Evolutionary conservation across 2,113 vertebrate genomes (phyloP).

Genomic region (Eptatretus burgeri): DNA sequence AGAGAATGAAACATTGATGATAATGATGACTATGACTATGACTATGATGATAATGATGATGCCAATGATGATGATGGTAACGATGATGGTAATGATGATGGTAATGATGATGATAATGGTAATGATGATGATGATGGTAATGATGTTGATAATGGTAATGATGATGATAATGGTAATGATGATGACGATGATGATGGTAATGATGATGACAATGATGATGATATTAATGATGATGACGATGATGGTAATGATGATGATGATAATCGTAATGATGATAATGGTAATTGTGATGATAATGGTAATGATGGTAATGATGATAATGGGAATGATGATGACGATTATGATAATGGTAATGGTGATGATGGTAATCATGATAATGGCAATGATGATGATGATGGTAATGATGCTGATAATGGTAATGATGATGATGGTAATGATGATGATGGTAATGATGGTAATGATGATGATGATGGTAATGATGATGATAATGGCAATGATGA

Average conservation of each 20-base stretch:
- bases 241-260: neutral
- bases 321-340: neutral
- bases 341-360: neutral
- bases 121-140: neutral
- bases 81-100: no score
- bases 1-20: neutral
- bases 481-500: neutral
- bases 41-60: neutral
- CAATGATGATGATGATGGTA: neutral
- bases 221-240: neutral
- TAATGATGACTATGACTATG: neutral
- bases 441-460: no score
- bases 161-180: neutral
- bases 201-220: neutral
- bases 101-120: neutral
- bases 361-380: neutral
- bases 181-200: no score
- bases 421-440: neutral
- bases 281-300: neutral
- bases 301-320: conserved; percentile 23
- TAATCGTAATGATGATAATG: neutral
- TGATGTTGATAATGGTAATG: neutral
- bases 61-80: neutral
- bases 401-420: neutral
- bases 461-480: neutral